Evolutionary conservation across 2,113 vertebrate genomes (phyloP).

Genomic region (Oxygymnocypris stewartii): DNA sequence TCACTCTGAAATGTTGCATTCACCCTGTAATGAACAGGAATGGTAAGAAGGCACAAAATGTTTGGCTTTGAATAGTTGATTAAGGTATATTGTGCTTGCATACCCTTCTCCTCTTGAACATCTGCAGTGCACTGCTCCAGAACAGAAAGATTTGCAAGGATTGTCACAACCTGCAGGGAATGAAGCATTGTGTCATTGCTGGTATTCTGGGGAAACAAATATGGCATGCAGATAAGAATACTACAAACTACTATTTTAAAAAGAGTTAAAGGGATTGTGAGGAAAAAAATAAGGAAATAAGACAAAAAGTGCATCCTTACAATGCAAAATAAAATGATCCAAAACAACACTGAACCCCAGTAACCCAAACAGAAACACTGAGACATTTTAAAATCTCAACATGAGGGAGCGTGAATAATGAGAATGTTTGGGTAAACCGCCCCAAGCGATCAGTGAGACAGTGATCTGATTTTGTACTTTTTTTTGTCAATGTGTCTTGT

Average conservation of each 20-base stretch:
- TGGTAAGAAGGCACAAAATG: not conserved
- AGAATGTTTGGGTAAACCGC: no score
- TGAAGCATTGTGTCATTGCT: not conserved
- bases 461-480: no score
- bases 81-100: constrained; percentile 38
- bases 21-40: not conserved
- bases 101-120: constrained; percentile 90
- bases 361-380: no score
- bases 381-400: no score
- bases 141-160: constrained; percentile 95
- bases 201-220: not conserved
- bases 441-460: no score
- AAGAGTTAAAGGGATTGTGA: not conserved
- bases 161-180: constrained; percentile 86
- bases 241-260: not conserved
- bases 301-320: no score
- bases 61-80: not conserved
- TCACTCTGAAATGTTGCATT: not conserved
- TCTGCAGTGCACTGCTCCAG: constrained; percentile 88
- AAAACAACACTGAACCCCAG: no score
- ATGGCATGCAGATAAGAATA: not conserved
- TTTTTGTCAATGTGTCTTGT: no score
- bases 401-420: no score
- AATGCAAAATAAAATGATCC: no score
- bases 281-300: no score